Base-by-base conservation (phyloP, 92 coral and sea anemone species). In the Porites lobata region DNA sequence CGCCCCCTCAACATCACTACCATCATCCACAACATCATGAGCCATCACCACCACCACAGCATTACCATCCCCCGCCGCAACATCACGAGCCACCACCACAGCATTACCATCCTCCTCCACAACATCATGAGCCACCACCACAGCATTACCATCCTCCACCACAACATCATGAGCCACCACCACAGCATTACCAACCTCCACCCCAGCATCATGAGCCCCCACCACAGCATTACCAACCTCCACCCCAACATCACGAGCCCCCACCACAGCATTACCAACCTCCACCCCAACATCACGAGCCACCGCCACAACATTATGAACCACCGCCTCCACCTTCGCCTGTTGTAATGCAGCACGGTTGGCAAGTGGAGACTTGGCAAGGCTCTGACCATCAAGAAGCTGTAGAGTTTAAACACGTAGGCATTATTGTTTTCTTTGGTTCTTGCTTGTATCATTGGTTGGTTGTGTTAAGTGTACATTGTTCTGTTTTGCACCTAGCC, bases 371-470 rank as follows among this genome's bases (percentile, higher is more conserved):
- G 80, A 84, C 63, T 57, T 15, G 61, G 50, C 79, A 62, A 84
- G 80, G 62, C 69, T 53, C 77, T 69, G 77, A 69, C 77, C 76
- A 69, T 19, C 87, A 84, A 84, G 87, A 73, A 72, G 79, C 65
- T 21, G 47, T 65, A 54, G 87, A 62, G 50, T 59, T 43, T 73
- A 72, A 75, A 59, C 54, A 84, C 15, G 87, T 84, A 84, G 87
- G 87, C 87, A 84, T 64, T 63, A 50, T 61, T 82, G 56, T 32
- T 70, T 56, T 84, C 54, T 82, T 59, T 64, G 61, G 69, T 77
- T 77, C 69, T 15, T 43, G 59, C 76, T 52, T 50, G 54, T 69
- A 10, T 5, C 68, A 69, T 68, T 66, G 69, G 62, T 12, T 69
- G 54, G n/a, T 14, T 64, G 19, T 43, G 22, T 43, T 9, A 14